Base-by-base conservation (phyloP, 2,888 invertebrate genomes). In the Thera britannica region DNA sequence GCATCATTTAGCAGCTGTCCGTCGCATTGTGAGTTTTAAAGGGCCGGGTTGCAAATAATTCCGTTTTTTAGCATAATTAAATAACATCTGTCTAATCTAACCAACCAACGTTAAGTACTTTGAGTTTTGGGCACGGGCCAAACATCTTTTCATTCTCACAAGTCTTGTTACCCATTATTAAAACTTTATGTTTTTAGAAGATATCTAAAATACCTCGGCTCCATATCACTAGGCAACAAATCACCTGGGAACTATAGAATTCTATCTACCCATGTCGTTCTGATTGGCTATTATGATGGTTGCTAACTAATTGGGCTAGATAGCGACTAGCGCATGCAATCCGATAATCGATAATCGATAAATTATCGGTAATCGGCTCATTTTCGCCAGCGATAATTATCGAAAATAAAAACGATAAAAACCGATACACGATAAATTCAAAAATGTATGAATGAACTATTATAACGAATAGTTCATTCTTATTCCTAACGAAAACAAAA, bases 251-350 rank as follows among this genome's bases (percentile, higher is more conserved):
- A 62, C 41, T 67, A 64, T 58, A 58, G 58, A 67, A 68, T 67
- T 54, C 68, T 63, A 71, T 71, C 63, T 58, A 67, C 68, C 65
- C 63, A 72, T 65, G 68, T 73, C 70, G 72, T 68, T 71, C 62
- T 68, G 68, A 75, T 73, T 69, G 72, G 72, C 67, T 71, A 72
- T 74, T 72, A 75, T 71, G 70, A 72, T 68, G 65, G 71, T 72
- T 68, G 71, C 73, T 74, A 72, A 72, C 68, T 76, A 73, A 73
- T 76, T 76, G 76, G 74, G 57, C 62, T 61, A 70, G 72, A 72
- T 70, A 72, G 71, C 60, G 58, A 38, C 58, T n/a, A n/a, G n/a
- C n/a, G n/a, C n/a, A n/a, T n/a, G n/a, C n/a, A n/a, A n/a, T n/a
- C n/a, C n/a, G n/a, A n/a, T n/a, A n/a, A n/a, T n/a, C n/a, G n/a